Evolutionary conservation across 2,113 vertebrate species (phyloP).

Genomic region (Nyctereutes procyonoides): DNA sequence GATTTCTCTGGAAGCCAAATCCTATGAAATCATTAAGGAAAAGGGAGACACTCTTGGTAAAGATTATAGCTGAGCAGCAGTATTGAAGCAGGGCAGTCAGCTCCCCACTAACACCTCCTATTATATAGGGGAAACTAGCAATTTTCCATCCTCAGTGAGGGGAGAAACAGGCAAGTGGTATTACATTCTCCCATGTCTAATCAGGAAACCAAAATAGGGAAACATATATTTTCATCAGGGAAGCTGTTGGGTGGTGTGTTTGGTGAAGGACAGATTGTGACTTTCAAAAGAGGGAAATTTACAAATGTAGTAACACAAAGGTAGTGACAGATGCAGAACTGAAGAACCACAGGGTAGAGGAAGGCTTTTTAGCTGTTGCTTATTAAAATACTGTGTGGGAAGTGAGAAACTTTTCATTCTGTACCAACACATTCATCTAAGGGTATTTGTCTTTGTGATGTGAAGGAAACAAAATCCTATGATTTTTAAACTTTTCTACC

Average conservation of each 20-base stretch:
- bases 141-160: conserved; percentile 38
- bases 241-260: conserved; percentile 42
- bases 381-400: conserved; percentile 80
- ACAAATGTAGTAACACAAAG: conserved; percentile 80
- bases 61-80: not conserved
- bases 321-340: conserved; percentile 72
- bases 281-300: conserved; percentile 73
- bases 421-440: conserved; percentile 65
- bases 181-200: conserved; percentile 48
- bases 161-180: not conserved
- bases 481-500: conserved; percentile 55
- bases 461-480: conserved; percentile 57
- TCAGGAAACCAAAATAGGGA: conserved; percentile 59
- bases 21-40: conserved; percentile 47
- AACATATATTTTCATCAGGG: conserved; percentile 59
- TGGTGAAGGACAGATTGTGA: conserved; percentile 75
- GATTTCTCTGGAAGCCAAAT: conserved; percentile 36
- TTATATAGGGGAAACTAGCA: conserved; percentile 57
- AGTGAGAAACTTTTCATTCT: conserved; percentile 71
- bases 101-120: not conserved
- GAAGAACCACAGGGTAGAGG: conserved; percentile 56
- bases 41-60: conserved; percentile 24
- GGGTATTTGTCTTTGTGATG: conserved; percentile 65
- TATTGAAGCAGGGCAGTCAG: not conserved
- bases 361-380: conserved; percentile 69